phyloP scores from a whole-genome alignment of 1,140 invertebrate genomes.

The Sycophila sp. region DNA sequence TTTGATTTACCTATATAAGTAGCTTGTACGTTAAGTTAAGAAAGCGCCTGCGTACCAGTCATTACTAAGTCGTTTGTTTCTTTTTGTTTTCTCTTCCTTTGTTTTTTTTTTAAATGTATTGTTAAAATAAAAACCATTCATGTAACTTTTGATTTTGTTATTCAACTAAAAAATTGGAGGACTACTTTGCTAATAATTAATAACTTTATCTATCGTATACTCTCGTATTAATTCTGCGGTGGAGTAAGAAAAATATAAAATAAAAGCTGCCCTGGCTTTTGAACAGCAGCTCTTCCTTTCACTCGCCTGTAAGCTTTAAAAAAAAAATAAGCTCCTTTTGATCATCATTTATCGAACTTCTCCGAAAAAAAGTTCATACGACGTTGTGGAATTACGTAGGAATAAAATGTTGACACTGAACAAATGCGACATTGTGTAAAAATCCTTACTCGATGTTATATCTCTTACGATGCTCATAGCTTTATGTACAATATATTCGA shows the following conservation, averaged over 20 bases:
- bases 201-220: not conserved
- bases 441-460: not conserved
- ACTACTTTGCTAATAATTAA: not conserved
- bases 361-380: no score
- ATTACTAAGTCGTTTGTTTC: conserved; percentile 24
- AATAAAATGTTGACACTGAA: not conserved
- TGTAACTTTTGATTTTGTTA: not conserved
- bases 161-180: not conserved
- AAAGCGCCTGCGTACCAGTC: conserved; percentile 4
- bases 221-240: not conserved
- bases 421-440: conserved; percentile 18
- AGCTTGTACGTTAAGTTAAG: not conserved
- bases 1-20: conserved; percentile 16
- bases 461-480: conserved; percentile 18
- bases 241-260: not conserved
- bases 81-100: no score
- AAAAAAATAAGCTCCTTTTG: not conserved
- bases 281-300: not conserved
- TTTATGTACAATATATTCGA: conserved; percentile 30
- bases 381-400: no score
- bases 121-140: conserved; percentile 15
- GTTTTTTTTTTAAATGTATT: not conserved
- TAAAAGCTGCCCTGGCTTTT: not conserved
- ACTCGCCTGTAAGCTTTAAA: not conserved
- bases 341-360: conserved; percentile 11